A percentile compares a stretch with the other conserved stretches of the same genome.
These are phyloP conservation scores for Drosophila pectinifera DNA, from an alignment of 1,140 invertebrate genomes.

Conservation along the genomic window DNA sequence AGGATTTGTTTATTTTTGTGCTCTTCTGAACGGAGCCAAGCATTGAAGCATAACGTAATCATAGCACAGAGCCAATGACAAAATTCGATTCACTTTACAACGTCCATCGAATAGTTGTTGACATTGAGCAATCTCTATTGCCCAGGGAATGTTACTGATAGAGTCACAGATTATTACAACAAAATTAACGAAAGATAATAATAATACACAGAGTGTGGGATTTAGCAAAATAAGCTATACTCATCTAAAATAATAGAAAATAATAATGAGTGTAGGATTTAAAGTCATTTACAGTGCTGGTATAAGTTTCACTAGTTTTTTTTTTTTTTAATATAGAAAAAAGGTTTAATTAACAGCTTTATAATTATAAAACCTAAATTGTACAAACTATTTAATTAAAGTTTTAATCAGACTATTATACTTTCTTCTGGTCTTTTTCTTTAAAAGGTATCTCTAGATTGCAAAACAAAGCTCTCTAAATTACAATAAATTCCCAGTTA, in stretches of 20 bases:
- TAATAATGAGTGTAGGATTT: not conserved
- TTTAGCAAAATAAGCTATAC: not conserved
- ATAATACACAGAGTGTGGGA: not conserved
- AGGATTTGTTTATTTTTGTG: slow-evolving; percentile 30
- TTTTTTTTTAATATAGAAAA: no score
- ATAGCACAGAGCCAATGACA: slow-evolving; percentile 55
- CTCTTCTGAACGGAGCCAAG: slow-evolving; percentile 18
- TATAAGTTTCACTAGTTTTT: no score
- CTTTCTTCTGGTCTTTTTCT: no score
- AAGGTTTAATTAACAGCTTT: no score
- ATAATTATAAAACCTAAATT: no score
- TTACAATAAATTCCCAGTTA: not conserved
- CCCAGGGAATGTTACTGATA: not conserved
- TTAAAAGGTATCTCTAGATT: no score
- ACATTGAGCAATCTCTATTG: slow-evolving; percentile 40
- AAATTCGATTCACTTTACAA: slow-evolving; percentile 43
- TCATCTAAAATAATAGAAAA: not conserved
- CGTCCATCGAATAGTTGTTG: slow-evolving; percentile 58
- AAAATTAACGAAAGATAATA: not conserved
- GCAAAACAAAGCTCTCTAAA: not conserved
- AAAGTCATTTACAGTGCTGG: not conserved
- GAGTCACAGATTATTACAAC: slow-evolving; percentile 17
- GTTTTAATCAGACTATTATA: no score
- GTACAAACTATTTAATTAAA: no score
- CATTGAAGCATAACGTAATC: slow-evolving; percentile 44